phyloP scores from a whole-genome alignment of 2,888 invertebrate species.

The Ypsolopha scabrella region DNA sequence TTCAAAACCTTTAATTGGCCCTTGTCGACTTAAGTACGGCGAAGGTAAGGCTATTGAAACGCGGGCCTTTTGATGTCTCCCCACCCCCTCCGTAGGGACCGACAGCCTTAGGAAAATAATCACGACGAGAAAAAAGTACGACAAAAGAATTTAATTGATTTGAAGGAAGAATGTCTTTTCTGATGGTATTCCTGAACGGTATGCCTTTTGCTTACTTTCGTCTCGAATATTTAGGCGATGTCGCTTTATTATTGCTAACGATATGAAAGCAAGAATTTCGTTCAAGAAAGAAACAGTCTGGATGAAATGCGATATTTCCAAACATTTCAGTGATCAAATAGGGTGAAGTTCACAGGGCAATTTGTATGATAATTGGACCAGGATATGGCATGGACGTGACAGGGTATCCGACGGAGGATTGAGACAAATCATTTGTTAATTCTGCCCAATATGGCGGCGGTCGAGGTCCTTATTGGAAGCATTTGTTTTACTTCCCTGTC shows the following conservation, averaged over 20 bases:
- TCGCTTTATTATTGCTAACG: neutral
- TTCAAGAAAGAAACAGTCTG: neutral
- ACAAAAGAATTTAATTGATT: conserved; percentile 60
- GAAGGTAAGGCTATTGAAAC: conserved; percentile 32
- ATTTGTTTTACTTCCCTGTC: conserved; percentile 12
- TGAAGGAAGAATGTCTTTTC: conserved; percentile 35
- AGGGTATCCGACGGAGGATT: conserved; percentile 22
- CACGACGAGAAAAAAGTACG: conserved; percentile 33
- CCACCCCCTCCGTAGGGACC: conserved; percentile 8
- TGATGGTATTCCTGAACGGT: conserved; percentile 10
- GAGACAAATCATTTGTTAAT: conserved; percentile 44
- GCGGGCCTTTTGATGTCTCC: conserved; percentile 41
- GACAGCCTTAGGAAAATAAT: conserved; percentile 42
- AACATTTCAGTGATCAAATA: neutral
- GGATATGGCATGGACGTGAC: conserved; percentile 7
- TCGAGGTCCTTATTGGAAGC: conserved; percentile 8
- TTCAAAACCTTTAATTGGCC: conserved; percentile 62
- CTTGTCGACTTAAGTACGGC: conserved; percentile 23
- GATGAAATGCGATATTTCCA: neutral
- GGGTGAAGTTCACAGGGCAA: neutral
- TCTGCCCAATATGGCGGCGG: conserved; percentile 12
- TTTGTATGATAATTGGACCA: neutral
- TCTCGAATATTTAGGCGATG: neutral
- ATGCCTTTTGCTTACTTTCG: conserved; percentile 4
- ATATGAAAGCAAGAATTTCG: neutral